Conservation (phyloP, 2,888 invertebrate genomes). For the Ormyrus pomaceus region DNA sequence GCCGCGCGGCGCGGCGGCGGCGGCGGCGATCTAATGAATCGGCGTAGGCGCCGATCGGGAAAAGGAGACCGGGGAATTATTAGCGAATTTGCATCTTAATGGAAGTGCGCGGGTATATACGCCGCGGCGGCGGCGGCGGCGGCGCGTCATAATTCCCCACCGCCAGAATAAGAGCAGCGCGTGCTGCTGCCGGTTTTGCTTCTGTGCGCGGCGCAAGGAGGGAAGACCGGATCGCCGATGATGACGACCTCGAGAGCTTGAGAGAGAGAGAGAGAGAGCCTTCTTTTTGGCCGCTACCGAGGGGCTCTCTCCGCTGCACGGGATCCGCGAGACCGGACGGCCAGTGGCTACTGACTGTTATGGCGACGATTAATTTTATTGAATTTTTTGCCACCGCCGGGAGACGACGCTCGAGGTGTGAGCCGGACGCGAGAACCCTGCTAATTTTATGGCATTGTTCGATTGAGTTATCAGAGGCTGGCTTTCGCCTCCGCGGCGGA, state of each 20-base stretch:
- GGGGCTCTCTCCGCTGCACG: too few relatives aligned
- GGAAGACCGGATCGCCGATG: slow-evolving; percentile 35
- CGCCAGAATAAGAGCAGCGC: slow-evolving; percentile 47
- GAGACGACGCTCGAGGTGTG: neutral
- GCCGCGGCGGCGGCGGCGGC: slow-evolving; percentile 51
- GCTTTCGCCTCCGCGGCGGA: neutral
- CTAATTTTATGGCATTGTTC: neutral
- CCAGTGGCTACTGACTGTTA: too few relatives aligned
- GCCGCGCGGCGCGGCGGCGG: slow-evolving; percentile 55
- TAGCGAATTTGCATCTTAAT: slow-evolving; percentile 75
- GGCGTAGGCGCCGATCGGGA: slow-evolving; percentile 65
- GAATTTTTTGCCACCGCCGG: too few relatives aligned
- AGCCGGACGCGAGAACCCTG: neutral
- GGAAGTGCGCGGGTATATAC: slow-evolving; percentile 65
- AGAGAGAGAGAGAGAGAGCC: too few relatives aligned
- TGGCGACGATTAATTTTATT: too few relatives aligned
- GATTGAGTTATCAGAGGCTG: neutral
- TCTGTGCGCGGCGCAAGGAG: neutral
- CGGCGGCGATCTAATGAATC: slow-evolving; percentile 65
- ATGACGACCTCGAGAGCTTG: slow-evolving; percentile 24
- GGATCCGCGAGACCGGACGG: too few relatives aligned
- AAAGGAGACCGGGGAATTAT: slow-evolving; percentile 68
- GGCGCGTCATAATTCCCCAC: slow-evolving; percentile 65
- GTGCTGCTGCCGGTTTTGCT: slow-evolving; percentile 39
- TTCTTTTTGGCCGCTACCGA: too few relatives aligned